Evolutionary conservation across 1,140 invertebrate species (phyloP).

Genomic region (Penaeus vannamei): DNA sequence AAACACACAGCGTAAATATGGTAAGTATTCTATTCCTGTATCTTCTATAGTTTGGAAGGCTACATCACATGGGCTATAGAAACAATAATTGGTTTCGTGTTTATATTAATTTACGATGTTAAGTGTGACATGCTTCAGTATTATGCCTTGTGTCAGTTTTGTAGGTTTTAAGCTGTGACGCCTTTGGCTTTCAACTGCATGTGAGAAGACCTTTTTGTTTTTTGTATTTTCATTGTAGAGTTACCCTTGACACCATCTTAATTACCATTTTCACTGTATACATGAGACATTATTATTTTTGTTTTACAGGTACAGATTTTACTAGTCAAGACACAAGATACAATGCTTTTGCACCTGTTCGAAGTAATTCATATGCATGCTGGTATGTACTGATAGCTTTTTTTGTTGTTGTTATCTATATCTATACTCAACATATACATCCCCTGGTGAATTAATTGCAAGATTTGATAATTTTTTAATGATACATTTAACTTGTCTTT

Average conservation of each 20-base stretch:
- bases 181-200: no score
- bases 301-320: conserved; percentile 55
- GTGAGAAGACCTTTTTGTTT: no score
- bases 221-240: no score
- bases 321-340: conserved; percentile 57
- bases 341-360: conserved; percentile 65
- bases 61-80: not conserved
- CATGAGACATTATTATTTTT: conserved; percentile 3
- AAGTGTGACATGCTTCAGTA: no score
- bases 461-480: no score
- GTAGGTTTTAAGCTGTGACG: no score
- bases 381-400: conserved; percentile 47
- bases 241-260: no score
- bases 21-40: conserved; percentile 37
- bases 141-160: no score
- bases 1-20: conserved; percentile 54
- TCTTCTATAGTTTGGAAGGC: not conserved
- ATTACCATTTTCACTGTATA: no score
- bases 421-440: not conserved
- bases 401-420: not conserved
- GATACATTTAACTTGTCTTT: no score
- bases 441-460: not conserved
- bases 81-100: not conserved
- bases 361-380: conserved; percentile 54
- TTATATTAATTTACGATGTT: no score